Percentiles rank a stretch among this genome's conserved stretches.
Conservation (phyloP, 2,797 vertebrate genomes). For the Holocentrus rufus region DNA sequence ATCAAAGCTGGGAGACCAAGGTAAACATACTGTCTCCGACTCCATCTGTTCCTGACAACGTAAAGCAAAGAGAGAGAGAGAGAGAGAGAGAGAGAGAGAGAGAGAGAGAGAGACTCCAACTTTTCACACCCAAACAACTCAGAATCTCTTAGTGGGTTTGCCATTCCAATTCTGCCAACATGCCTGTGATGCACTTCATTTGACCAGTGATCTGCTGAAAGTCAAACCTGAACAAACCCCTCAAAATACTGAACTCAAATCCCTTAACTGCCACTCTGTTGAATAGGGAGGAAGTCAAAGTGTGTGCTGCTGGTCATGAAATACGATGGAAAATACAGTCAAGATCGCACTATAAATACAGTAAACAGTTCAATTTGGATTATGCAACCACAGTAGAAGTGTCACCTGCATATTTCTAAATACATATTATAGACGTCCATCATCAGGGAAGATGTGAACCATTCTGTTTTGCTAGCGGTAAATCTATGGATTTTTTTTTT, state of each 20-base stretch:
- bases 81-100: constrained; percentile 62
- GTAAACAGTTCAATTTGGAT: too few relatives aligned
- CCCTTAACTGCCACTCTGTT: neutral
- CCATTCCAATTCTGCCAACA: constrained; percentile 37
- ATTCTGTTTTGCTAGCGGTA: too few relatives aligned
- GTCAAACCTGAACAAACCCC: neutral
- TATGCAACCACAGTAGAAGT: too few relatives aligned
- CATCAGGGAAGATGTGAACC: too few relatives aligned
- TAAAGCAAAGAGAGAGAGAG: constrained; percentile 67
- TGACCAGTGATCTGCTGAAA: constrained; percentile 24
- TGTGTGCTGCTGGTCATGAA: neutral
- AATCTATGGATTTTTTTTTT: too few relatives aligned
- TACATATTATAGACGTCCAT: too few relatives aligned
- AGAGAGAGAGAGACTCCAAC: constrained; percentile 56
- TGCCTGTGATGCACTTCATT: constrained; percentile 26
- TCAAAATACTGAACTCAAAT: too few relatives aligned
- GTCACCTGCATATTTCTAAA: too few relatives aligned
- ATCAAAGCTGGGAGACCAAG: constrained; percentile 83
- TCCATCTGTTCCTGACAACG: constrained; percentile 82
- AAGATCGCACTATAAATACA: neutral
- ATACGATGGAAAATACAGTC: neutral
- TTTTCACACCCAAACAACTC: constrained; percentile 53
- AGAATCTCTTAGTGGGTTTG: constrained; percentile 31
- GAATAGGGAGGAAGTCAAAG: too few relatives aligned
- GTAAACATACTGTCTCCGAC: constrained; percentile 80